Evolutionary conservation across 2,797 vertebrate species (phyloP), one percentile per base, ranked within the genome.

Genomic region (Gymnothorax javanicus): DNA sequence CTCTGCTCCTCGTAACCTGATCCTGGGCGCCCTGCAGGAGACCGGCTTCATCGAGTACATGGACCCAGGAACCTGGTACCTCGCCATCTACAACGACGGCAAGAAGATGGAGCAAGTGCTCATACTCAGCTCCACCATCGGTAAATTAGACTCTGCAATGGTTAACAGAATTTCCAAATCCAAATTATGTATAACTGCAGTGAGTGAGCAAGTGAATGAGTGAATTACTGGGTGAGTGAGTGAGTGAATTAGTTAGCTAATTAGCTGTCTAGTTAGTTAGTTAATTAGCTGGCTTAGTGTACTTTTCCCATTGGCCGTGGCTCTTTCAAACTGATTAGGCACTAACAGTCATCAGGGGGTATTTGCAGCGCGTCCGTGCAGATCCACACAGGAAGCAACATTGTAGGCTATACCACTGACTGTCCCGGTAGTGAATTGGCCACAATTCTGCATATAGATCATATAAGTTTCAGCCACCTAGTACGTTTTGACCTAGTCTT

Each of bases 11-110:
- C 95, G 96, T 92, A 97, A 97, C 87, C 94, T 98, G 90, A 97
- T 98, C 91, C 94, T 99, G 91, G 98, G 96, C 82, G 96, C 96
- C 12, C 95, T 98, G 89, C 97, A 98, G 93, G 97, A 98, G 94
- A 98, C 98, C 0, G 98, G 98, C 88, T 99, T 99, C 94, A 98
- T 99, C 1, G 98, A 98, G 92, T 99, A 98, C 86, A 98, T 99
- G 98, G 98, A 99, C 91, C 97, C 98, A 23, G 97, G 98, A 60
- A 97, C 97, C 52, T 99, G 98, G 98, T 97, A 99, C 90, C 96
- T 99, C 86, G 98, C 98, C 3, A 97, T 99, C 91, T 99, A 99
- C 95, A 99, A 99, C 0, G 98, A 99, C 9, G 98, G 98, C 27
- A 98, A 97, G 90, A 98, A 96, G 94, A 95, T 98, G 92, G 98